Percentiles rank a stretch among this genome's conserved stretches.
These are phyloP conservation scores for Pao palembangensis DNA, from an alignment of 2,113 vertebrate genomes.

Conservation along the genomic window DNA sequence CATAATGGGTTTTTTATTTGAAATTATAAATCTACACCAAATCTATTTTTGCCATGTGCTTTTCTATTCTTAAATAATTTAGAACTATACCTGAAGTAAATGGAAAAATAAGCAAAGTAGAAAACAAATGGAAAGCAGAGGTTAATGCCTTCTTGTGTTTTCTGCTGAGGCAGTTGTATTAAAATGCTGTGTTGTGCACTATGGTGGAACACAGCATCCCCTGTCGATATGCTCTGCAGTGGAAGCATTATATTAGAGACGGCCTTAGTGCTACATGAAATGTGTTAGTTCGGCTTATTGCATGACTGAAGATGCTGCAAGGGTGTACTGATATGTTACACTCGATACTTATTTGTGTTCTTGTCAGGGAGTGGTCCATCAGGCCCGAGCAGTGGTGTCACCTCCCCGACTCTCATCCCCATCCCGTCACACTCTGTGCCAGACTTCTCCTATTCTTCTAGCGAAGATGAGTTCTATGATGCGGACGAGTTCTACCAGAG, in stretches of 20 bases:
- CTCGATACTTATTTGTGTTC: not conserved
- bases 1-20: not conserved
- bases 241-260: slow-evolving; percentile 26
- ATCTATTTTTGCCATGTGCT: not conserved
- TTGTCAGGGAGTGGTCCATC: slow-evolving; percentile 87
- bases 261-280: slow-evolving; percentile 8
- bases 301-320: not conserved
- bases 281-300: not conserved
- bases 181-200: slow-evolving; percentile 57
- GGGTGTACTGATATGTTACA: not conserved
- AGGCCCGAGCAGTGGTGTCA: slow-evolving; percentile 89
- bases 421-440: slow-evolving; percentile 92
- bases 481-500: slow-evolving; percentile 96
- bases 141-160: slow-evolving; percentile 27
- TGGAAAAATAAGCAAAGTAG: slow-evolving; percentile 6
- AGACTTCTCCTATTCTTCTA: slow-evolving; percentile 98
- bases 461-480: slow-evolving; percentile 98
- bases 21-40: not conserved
- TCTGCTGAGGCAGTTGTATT: slow-evolving; percentile 55
- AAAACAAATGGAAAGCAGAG: slow-evolving; percentile 25
- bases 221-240: slow-evolving; percentile 47
- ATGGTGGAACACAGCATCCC: slow-evolving; percentile 36
- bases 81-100: not conserved
- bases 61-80: not conserved
- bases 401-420: slow-evolving; percentile 91